phyloP scores from a whole-genome alignment of 1,140 invertebrate species.

The Catajapyx aquilonaris region DNA sequence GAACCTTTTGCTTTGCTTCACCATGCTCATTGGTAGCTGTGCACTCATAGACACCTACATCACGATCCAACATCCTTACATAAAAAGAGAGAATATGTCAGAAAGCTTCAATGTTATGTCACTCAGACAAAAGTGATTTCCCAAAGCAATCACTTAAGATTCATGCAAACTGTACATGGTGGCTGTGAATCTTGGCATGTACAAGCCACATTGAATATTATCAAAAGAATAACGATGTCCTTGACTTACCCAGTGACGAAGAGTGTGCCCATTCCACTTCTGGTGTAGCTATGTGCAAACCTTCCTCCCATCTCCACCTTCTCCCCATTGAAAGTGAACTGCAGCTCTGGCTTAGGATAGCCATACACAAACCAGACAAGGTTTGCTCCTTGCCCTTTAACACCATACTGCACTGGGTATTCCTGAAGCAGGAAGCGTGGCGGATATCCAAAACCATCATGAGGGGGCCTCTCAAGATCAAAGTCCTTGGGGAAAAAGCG shows the following conservation, averaged over 20 bases:
- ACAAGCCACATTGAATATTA: no score
- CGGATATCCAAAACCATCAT: conserved; percentile 43
- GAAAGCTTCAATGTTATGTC: conserved; percentile 4
- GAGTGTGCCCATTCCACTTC: conserved; percentile 69
- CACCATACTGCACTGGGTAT: conserved; percentile 63
- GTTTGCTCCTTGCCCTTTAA: conserved; percentile 66
- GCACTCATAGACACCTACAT: conserved; percentile 85
- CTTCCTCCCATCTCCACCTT: conserved; percentile 48
- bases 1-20: conserved; percentile 58
- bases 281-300: conserved; percentile 64
- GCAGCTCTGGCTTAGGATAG: conserved; percentile 75
- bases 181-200: no score
- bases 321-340: conserved; percentile 66
- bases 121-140: no score
- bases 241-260: conserved; percentile 64
- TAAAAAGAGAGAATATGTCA: conserved; percentile 8
- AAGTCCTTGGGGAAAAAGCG: conserved; percentile 77
- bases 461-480: conserved; percentile 63
- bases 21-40: conserved; percentile 84
- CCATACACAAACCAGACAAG: conserved; percentile 84
- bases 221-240: no score
- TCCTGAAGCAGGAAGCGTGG: conserved; percentile 58
- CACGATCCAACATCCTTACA: conserved; percentile 63
- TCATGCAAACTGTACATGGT: no score
- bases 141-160: no score